Evolutionary conservation across 2,113 vertebrate species (phyloP).

Genomic region (Megatriorchis doriae): DNA sequence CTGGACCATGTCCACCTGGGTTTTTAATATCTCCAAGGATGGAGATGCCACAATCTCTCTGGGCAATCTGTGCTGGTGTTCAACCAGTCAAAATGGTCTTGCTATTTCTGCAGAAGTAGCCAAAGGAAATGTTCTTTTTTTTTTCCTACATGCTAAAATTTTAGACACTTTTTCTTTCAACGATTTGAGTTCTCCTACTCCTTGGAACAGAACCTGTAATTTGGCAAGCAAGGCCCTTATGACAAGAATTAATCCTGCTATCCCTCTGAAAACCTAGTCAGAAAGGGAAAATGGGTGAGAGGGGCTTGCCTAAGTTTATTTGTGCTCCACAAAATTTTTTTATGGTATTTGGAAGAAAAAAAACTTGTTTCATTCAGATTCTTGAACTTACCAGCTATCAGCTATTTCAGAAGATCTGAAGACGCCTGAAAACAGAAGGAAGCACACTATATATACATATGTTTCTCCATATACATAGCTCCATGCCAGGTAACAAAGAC

Average conservation of each 20-base stretch:
- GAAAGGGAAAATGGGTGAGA: background rate
- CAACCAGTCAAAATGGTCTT: background rate
- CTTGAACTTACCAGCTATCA: background rate
- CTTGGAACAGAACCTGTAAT: background rate
- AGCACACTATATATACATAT: accelerated
- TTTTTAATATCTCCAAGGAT: background rate
- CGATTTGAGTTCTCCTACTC: background rate
- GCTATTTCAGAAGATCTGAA: background rate
- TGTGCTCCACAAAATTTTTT: background rate
- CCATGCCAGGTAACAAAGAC: background rate
- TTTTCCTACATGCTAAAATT: background rate
- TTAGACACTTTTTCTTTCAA: background rate
- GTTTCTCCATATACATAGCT: background rate
- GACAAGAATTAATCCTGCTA: background rate
- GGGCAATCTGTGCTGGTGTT: background rate
- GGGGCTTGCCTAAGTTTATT: background rate
- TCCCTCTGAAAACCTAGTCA: background rate
- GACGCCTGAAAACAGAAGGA: background rate
- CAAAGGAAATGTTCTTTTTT: background rate
- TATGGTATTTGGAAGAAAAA: background rate
- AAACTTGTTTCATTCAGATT: background rate
- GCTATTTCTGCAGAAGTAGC: background rate
- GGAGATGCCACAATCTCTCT: background rate
- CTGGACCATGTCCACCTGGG: accelerated
- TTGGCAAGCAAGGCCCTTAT: background rate